Percentiles rank a stretch among this genome's conserved stretches.
Conservation (phyloP, 2,888 invertebrate species). For the Pollenia griseotomentosa region DNA sequence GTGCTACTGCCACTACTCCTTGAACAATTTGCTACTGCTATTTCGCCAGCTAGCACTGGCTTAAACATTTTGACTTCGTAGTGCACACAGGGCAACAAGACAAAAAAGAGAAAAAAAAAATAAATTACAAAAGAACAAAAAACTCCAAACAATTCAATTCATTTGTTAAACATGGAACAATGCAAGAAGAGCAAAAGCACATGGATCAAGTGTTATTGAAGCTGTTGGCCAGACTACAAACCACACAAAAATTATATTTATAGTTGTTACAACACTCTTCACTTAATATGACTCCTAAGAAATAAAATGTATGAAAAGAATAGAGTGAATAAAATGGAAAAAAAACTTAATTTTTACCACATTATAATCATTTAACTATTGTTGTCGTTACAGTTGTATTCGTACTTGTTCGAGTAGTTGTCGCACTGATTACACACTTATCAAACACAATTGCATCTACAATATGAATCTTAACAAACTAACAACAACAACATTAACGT, state of each 20-base stretch:
- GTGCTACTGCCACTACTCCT: slow-evolving; percentile 34
- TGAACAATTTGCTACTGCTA: slow-evolving; percentile 5
- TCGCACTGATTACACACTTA: slow-evolving; percentile 72
- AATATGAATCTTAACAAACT: slow-evolving; percentile 61
- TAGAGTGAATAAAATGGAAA: slow-evolving; percentile 18
- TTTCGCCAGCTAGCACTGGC: background rate
- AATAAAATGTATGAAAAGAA: slow-evolving; percentile 8
- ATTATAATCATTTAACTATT: slow-evolving; percentile 72
- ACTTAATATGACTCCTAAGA: slow-evolving; percentile 5
- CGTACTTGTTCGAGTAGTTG: slow-evolving; percentile 67
- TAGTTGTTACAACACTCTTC: slow-evolving; percentile 32
- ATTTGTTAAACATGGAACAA: slow-evolving; percentile 69
- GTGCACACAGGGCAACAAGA: slow-evolving; percentile 32
- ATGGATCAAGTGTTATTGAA: slow-evolving; percentile 62
- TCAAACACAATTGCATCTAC: slow-evolving; percentile 68
- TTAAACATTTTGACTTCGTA: slow-evolving; percentile 38
- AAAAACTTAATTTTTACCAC: slow-evolving; percentile 51
- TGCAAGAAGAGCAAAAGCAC: slow-evolving; percentile 33
- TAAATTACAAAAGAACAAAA: slow-evolving; percentile 2
- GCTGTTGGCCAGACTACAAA: slow-evolving; percentile 42
- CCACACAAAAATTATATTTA: slow-evolving; percentile 45
- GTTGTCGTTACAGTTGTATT: slow-evolving; percentile 64
- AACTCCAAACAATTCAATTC: slow-evolving; percentile 67
- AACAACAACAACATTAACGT: slow-evolving; percentile 8
- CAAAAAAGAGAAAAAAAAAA: slow-evolving; percentile 20